Percentiles rank a stretch among this genome's conserved stretches.
Conservation (phyloP, 1,140 invertebrate genomes). For the Hylyphantes graminicola region DNA sequence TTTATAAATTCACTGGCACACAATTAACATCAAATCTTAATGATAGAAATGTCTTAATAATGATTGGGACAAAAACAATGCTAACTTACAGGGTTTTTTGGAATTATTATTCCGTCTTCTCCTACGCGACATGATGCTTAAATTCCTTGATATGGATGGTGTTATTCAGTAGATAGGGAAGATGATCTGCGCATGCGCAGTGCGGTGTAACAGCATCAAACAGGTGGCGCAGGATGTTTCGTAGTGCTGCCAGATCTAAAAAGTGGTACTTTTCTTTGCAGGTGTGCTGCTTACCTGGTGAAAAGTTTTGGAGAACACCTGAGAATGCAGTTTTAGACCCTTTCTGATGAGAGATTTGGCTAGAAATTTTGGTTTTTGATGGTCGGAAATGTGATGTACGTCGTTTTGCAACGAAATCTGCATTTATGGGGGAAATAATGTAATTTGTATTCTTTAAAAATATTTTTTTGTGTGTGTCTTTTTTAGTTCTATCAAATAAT, state of each 20-base stretch:
- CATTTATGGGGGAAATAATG: too few relatives aligned
- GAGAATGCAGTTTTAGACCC: too few relatives aligned
- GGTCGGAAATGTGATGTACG: too few relatives aligned
- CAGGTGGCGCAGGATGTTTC: conserved; percentile 44
- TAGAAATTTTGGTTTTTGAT: too few relatives aligned
- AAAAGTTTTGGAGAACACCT: too few relatives aligned
- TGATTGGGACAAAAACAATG: background rate
- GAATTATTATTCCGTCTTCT: background rate
- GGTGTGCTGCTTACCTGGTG: background rate
- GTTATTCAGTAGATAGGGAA: conserved; percentile 14
- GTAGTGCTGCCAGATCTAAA: conserved; percentile 16
- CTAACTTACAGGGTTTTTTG: conserved; percentile 15
- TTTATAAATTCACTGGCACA: background rate
- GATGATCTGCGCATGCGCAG: conserved; percentile 38
- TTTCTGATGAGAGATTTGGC: too few relatives aligned
- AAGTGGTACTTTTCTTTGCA: background rate
- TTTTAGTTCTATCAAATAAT: too few relatives aligned
- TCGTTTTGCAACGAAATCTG: too few relatives aligned
- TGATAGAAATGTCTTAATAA: background rate
- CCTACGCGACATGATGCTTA: conserved; percentile 14
- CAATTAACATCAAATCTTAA: background rate
- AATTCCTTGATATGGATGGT: conserved; percentile 34
- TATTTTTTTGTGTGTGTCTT: too few relatives aligned
- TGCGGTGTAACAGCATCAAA: conserved; percentile 15
- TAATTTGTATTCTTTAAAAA: too few relatives aligned